Evolutionary conservation across 2,888 invertebrate genomes (phyloP).

Genomic region (Tiliacea citrago): DNA sequence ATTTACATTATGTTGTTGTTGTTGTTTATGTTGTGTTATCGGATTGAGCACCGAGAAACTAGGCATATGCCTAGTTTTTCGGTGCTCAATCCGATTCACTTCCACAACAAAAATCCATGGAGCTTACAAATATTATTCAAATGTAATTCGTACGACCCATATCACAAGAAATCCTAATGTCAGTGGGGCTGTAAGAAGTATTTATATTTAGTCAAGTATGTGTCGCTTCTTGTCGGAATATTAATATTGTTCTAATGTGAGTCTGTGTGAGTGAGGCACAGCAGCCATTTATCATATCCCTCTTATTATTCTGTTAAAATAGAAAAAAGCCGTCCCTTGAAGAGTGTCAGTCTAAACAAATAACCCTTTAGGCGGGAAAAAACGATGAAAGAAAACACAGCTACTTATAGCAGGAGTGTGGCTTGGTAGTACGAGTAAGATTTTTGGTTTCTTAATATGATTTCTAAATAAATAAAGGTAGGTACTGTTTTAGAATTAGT

Average conservation of each 20-base stretch:
- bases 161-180: constrained; percentile 23
- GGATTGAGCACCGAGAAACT: no score
- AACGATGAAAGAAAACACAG: constrained; percentile 36
- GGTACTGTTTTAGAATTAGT: background rate
- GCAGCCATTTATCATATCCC: constrained; percentile 63
- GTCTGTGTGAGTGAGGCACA: constrained; percentile 53
- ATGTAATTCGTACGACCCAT: constrained; percentile 19
- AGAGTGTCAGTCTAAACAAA: constrained; percentile 54
- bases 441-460: constrained; percentile 12
- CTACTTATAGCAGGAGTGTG: constrained; percentile 30
- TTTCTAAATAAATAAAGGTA: constrained; percentile 19
- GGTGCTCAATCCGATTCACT: background rate
- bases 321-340: constrained; percentile 53
- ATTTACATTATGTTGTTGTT: no score
- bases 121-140: constrained; percentile 20
- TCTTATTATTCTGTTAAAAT: constrained; percentile 63
- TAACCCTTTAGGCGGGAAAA: constrained; percentile 54
- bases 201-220: constrained; percentile 56
- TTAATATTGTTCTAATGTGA: constrained; percentile 59
- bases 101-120: background rate
- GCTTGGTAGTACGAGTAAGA: background rate
- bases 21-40: no score
- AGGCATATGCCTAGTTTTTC: background rate
- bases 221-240: constrained; percentile 46
- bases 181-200: constrained; percentile 38